Conservation (phyloP, 2,888 invertebrate genomes). For the Lepetodrilus schrolli region DNA sequence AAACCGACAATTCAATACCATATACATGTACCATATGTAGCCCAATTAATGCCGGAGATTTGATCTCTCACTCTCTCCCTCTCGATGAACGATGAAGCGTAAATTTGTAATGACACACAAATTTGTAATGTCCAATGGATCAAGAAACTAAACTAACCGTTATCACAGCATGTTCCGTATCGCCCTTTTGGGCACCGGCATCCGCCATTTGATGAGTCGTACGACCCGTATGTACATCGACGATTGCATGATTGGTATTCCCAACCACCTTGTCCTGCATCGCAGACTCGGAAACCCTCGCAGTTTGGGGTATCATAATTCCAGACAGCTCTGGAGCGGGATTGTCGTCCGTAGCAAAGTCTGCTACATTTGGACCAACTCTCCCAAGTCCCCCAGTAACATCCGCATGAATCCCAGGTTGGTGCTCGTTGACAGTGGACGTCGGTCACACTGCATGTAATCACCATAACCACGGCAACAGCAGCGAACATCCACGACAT, state of each 20-base stretch:
- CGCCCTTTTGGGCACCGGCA: not conserved
- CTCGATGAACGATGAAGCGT: too few relatives aligned
- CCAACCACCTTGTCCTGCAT: not conserved
- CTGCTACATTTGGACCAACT: not conserved
- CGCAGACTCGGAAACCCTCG: not conserved
- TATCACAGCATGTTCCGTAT: constrained; percentile 7
- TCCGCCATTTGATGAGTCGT: not conserved
- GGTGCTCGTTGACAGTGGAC: constrained; percentile 7
- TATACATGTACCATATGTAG: too few relatives aligned
- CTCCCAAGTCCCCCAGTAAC: not conserved
- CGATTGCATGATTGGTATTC: not conserved
- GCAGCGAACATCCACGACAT: too few relatives aligned
- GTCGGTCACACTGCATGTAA: too few relatives aligned
- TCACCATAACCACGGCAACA: too few relatives aligned
- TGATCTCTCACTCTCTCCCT: too few relatives aligned
- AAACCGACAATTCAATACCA: too few relatives aligned
- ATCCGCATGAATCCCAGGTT: constrained; percentile 13
- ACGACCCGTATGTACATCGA: not conserved
- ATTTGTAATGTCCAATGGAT: too few relatives aligned
- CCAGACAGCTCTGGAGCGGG: not conserved
- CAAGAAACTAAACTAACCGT: too few relatives aligned
- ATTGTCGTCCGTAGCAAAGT: not conserved
- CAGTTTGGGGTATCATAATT: not conserved
- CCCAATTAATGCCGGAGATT: too few relatives aligned
- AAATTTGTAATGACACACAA: too few relatives aligned